phyloP scores from a whole-genome alignment of 2,113 vertebrate genomes.

The Notarius lentiginosus region DNA sequence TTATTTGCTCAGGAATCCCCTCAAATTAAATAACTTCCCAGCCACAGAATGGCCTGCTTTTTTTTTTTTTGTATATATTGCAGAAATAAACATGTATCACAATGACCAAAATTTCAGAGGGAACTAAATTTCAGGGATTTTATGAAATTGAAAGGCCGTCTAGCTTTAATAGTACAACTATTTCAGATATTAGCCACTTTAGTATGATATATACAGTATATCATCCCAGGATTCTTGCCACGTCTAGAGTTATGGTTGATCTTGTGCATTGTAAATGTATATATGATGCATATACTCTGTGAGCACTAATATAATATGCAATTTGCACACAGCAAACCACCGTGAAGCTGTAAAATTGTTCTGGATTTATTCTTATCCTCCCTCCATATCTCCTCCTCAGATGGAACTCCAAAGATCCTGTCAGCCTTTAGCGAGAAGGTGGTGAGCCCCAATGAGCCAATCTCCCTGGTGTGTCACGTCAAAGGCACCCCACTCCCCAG shows the following conservation, averaged over 20 bases:
- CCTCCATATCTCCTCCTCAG: constrained; percentile 62
- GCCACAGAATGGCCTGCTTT: too few relatives aligned
- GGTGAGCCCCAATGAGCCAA: constrained; percentile 90
- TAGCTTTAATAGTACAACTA: too few relatives aligned
- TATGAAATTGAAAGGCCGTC: too few relatives aligned
- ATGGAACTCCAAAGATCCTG: constrained; percentile 96
- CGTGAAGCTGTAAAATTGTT: background rate
- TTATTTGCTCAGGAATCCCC: too few relatives aligned
- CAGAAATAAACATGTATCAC: too few relatives aligned
- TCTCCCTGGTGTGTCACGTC: constrained; percentile 93
- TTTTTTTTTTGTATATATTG: too few relatives aligned
- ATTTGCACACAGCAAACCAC: background rate
- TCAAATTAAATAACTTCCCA: too few relatives aligned
- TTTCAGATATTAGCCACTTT: background rate
- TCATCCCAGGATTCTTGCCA: background rate
- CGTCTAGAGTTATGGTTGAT: background rate
- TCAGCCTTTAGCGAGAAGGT: constrained; percentile 97
- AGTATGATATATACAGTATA: too few relatives aligned
- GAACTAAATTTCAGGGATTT: too few relatives aligned
- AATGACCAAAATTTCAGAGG: too few relatives aligned
- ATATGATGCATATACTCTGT: background rate
- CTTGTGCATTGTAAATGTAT: background rate
- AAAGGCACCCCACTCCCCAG: constrained; percentile 93
- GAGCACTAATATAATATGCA: background rate
- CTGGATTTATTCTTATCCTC: background rate